Conservation (phyloP, 2,888 invertebrate genomes). For the Lymantria monacha region DNA sequence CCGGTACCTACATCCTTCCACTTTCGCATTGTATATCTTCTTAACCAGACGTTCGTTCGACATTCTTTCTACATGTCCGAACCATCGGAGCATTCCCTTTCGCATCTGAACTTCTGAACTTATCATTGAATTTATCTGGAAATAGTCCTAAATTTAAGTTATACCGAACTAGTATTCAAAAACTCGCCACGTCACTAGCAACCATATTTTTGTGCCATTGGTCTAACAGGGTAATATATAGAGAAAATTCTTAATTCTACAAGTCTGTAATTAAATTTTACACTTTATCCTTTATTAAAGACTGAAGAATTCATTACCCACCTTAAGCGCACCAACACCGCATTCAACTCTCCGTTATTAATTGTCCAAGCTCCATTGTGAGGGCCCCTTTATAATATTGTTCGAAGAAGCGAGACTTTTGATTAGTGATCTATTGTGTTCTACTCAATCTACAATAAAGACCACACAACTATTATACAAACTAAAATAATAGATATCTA, state of each 20-base stretch:
- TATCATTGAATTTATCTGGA: no score
- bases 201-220: slow-evolving; percentile 1
- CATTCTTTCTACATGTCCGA: no score
- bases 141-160: no score
- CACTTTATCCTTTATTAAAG: background rate
- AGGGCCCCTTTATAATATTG: slow-evolving; percentile 11
- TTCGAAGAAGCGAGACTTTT: slow-evolving; percentile 33
- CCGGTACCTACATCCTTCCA: no score
- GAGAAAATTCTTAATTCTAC: background rate
- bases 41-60: no score
- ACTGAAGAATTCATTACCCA: background rate
- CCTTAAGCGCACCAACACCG: background rate
- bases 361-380: slow-evolving; percentile 5
- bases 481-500: slow-evolving; percentile 2
- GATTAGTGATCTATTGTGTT: slow-evolving; percentile 45
- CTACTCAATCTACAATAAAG: slow-evolving; percentile 21
- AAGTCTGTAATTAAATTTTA: background rate
- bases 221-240: background rate
- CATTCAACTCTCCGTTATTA: slow-evolving; percentile 6
- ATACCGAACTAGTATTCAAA: no score
- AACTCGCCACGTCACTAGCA: no score
- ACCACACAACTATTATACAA: background rate
- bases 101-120: no score
- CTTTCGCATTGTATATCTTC: no score
- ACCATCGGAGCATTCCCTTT: no score